Base-by-base conservation (phyloP, 1,140 invertebrate genomes). In the Bombus polaris region DNA sequence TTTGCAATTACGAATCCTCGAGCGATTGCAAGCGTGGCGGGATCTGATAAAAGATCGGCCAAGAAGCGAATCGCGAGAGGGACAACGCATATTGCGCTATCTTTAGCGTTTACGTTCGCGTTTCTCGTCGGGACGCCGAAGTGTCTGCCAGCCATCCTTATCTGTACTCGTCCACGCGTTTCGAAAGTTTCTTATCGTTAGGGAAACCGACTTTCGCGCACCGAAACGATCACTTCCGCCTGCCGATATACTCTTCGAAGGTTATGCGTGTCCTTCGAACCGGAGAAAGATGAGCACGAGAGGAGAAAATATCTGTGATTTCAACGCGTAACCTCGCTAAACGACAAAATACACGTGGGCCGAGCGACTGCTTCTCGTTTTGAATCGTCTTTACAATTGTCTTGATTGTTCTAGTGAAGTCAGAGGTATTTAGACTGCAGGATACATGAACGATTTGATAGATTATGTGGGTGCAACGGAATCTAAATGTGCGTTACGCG, bases 71-170 rank as follows among this genome's bases (percentile, higher is more conserved):
- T 78, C 35, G 25, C 35, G 35, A 25, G 47, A 25, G 47, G 59
- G 37, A 71, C 74, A 57, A 59, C 62, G 81, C 59, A 72, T 28
- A 75, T 66, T 35, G 71, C 32, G 47, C 84, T 85, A 85, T 85
- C 71, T 81, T 85, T 81, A 85, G 84, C 59, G 66, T 80, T 73
- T 80, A 44, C 44, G 68, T 72, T 80, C 59, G 68, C 44, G 35
- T 66, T 42, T 37, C 70, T 71, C 47, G 18, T 71, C 53, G 65
- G 12, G 85, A 82, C 85, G 73, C 85, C 85, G 3, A 81, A 76
- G 66, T 76, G 85, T 86, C 85, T 86, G 65, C 72, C 72, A 62
- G 71, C 13, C 39, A 57, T 12, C 39, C 80, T 86, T 86, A 86
- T 86, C 85, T 75, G 73, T 47, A 53, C 75, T 62, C 32, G 79